These are phyloP conservation scores for Megalopta genalis DNA, from an alignment of 1,140 invertebrate species.

Conservation along the genomic window DNA sequence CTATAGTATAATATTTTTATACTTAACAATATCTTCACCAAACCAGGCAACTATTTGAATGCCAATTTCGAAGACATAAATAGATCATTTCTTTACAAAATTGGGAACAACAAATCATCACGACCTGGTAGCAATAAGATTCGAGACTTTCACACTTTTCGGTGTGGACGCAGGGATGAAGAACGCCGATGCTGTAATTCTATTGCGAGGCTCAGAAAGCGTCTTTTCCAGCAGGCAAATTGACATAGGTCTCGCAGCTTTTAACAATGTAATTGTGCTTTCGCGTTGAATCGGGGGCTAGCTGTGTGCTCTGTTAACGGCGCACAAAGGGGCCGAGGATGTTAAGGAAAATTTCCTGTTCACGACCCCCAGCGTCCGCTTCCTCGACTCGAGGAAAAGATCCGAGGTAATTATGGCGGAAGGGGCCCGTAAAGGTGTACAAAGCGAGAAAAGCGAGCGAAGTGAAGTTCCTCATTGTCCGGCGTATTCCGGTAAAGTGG, in stretches of 20 bases:
- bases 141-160: not conserved
- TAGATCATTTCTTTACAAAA: too few relatives aligned
- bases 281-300: slow-evolving; percentile 16
- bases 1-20: too few relatives aligned
- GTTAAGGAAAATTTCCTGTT: slow-evolving; percentile 24
- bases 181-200: not conserved
- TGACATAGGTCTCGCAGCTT: not conserved
- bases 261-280: slow-evolving; percentile 24
- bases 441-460: slow-evolving; percentile 38
- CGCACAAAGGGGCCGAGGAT: slow-evolving; percentile 11
- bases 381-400: slow-evolving; percentile 20
- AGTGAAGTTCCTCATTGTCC: slow-evolving; percentile 35
- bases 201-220: not conserved
- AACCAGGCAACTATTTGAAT: too few relatives aligned
- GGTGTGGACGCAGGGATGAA: not conserved
- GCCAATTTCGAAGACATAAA: too few relatives aligned
- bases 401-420: slow-evolving; percentile 36
- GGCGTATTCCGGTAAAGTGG: slow-evolving; percentile 26
- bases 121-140: too few relatives aligned
- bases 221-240: not conserved
- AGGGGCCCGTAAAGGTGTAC: slow-evolving; percentile 41
- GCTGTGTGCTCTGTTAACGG: slow-evolving; percentile 30
- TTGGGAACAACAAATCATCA: too few relatives aligned
- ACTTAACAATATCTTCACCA: too few relatives aligned
- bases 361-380: not conserved